A percentile compares a stretch with the other conserved stretches of the same genome.
Evolutionary conservation across 2,113 vertebrate genomes (phyloP).

Genomic region (Neopipo cinnamomea): DNA sequence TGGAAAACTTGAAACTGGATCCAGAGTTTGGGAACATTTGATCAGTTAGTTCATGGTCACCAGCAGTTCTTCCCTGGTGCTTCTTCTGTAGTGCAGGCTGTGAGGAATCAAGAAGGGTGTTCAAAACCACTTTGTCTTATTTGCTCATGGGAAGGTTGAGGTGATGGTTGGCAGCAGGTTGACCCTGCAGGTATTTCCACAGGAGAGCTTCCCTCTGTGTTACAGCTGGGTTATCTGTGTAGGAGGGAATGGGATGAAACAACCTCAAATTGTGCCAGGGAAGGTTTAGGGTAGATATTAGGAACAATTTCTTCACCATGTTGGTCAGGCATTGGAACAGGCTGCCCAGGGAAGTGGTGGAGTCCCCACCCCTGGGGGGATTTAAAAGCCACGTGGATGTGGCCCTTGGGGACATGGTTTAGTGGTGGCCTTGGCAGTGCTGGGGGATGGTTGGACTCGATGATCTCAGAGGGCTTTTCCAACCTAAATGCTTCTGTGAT

Average conservation of each 20-base stretch:
- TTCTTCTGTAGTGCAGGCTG: neutral
- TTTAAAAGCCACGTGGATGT: neutral
- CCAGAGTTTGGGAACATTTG: neutral
- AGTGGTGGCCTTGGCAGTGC: neutral
- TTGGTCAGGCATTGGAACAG: neutral
- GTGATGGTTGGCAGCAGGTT: neutral
- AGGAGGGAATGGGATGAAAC: neutral
- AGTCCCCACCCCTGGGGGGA: neutral
- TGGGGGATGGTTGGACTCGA: neutral
- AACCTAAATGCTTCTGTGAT: neutral
- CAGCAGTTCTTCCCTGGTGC: neutral
- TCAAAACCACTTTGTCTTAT: neutral
- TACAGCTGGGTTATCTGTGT: neutral
- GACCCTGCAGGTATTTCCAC: neutral
- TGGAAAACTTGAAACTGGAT: neutral
- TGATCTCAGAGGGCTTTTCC: neutral
- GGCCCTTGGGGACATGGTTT: neutral
- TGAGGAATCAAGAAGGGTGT: neutral
- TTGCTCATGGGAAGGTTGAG: neutral
- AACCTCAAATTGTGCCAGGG: fast-evolving
- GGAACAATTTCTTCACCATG: neutral
- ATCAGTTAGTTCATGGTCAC: neutral
- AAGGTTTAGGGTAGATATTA: neutral
- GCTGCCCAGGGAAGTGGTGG: neutral
- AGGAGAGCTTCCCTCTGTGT: neutral